Evolutionary conservation across 1,140 invertebrate genomes (phyloP).

Genomic region (Nomia melanderi): DNA sequence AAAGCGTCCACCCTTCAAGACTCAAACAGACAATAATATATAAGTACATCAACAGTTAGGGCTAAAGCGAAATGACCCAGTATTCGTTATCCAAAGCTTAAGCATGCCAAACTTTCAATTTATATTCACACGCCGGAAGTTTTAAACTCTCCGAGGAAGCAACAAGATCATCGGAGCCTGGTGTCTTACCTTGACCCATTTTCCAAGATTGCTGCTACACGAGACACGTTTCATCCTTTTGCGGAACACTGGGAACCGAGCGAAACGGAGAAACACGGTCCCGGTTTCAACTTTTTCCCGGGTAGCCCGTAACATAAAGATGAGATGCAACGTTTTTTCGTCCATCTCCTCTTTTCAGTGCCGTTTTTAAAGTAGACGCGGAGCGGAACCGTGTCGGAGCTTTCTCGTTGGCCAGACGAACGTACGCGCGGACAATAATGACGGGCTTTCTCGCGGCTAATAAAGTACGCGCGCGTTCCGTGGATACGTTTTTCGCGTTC

Average conservation of each 20-base stretch:
- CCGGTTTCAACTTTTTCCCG: slow-evolving; percentile 5
- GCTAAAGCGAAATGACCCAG: too few species aligned
- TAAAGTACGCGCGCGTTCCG: slow-evolving; percentile 5
- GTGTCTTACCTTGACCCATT: slow-evolving; percentile 15
- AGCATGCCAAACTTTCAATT: slow-evolving; percentile 5
- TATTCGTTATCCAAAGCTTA: too few species aligned
- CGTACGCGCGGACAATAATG: neutral
- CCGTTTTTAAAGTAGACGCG: neutral
- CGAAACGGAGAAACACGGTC: neutral
- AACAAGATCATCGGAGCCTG: too few species aligned
- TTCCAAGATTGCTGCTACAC: slow-evolving; percentile 6
- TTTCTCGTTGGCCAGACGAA: neutral
- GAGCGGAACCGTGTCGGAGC: slow-evolving; percentile 9
- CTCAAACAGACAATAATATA: too few species aligned
- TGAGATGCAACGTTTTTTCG: neutral
- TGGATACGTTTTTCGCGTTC: neutral
- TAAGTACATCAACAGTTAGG: too few species aligned
- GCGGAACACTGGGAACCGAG: neutral
- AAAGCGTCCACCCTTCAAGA: too few species aligned
- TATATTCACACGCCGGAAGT: slow-evolving; percentile 11
- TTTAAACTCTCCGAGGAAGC: neutral
- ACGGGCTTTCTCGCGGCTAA: neutral
- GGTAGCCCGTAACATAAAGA: neutral
- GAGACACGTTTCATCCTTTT: slow-evolving; percentile 20
- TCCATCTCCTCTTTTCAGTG: too few species aligned